Evolutionary conservation across 2,888 invertebrate genomes (phyloP).

Genomic region (Noctuana brunneofusca): DNA sequence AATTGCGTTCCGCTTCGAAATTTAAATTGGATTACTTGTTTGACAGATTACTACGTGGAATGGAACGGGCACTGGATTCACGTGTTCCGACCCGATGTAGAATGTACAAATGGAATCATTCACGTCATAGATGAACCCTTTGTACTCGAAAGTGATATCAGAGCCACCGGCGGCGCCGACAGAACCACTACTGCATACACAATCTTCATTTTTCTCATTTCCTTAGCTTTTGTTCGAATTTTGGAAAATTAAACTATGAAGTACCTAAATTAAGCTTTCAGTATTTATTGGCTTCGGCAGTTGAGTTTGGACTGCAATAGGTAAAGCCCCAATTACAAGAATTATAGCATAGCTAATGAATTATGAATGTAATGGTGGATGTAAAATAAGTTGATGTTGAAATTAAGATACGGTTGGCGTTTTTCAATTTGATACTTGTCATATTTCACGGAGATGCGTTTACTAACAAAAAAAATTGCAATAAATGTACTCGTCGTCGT

Average conservation of each 20-base stretch:
- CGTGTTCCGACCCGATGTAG: constrained; percentile 95
- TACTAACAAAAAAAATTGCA: neutral
- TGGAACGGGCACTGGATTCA: constrained; percentile 93
- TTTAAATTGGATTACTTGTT: constrained; percentile 37
- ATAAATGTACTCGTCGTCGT: neutral
- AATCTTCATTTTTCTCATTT: constrained; percentile 52
- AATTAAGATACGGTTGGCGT: neutral
- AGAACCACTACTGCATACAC: constrained; percentile 51
- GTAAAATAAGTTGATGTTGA: neutral
- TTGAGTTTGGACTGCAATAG: constrained; percentile 1
- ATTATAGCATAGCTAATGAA: constrained; percentile 10
- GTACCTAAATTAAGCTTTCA: neutral
- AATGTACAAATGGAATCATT: constrained; percentile 97
- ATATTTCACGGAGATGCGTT: neutral
- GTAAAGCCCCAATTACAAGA: constrained; percentile 16
- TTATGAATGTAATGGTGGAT: neutral
- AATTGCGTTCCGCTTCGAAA: constrained; percentile 10
- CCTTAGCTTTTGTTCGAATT: constrained; percentile 59
- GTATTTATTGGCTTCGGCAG: neutral
- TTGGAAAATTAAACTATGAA: constrained; percentile 54
- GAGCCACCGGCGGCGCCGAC: constrained; percentile 83
- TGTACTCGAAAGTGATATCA: constrained; percentile 91
- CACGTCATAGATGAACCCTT: constrained; percentile 96
- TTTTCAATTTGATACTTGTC: neutral
- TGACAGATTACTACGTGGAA: constrained; percentile 90